These are phyloP conservation scores for Drosophila saltans DNA, from an alignment of 1,140 invertebrate genomes.

Conservation along the genomic window DNA sequence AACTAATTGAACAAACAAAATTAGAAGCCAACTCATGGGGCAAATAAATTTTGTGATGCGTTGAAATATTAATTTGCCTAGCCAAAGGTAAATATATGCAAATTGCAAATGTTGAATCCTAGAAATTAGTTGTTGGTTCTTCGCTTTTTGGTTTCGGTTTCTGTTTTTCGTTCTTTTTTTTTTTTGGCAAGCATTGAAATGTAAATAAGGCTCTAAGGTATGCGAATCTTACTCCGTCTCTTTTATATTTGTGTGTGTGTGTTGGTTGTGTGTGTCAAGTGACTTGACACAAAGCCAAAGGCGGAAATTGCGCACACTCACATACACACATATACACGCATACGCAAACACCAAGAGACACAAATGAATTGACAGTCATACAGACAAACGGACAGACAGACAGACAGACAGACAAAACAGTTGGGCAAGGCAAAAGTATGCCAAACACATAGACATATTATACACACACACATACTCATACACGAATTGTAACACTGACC, in stretches of 20 bases:
- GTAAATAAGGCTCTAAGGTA: conserved; percentile 63
- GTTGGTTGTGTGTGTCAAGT: conserved; percentile 47
- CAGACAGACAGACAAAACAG: background rate
- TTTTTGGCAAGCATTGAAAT: conserved; percentile 41
- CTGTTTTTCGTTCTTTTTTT: background rate
- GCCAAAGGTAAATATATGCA: conserved; percentile 26
- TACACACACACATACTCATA: conserved; percentile 27
- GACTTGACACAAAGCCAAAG: conserved; percentile 76
- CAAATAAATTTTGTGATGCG: conserved; percentile 41
- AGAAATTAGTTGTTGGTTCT: conserved; percentile 58
- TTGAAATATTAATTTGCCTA: conserved; percentile 26
- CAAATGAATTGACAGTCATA: conserved; percentile 57
- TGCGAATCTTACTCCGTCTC: conserved; percentile 16
- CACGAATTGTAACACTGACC: conserved; percentile 72
- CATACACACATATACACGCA: conserved; percentile 23
- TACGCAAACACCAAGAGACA: conserved; percentile 21
- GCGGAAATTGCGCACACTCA: conserved; percentile 61
- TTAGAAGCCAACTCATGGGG: conserved; percentile 63
- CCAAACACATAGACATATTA: conserved; percentile 45
- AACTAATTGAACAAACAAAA: conserved; percentile 77
- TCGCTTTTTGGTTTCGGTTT: conserved; percentile 12
- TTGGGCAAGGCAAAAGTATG: conserved; percentile 59
- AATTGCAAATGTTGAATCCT: conserved; percentile 51
- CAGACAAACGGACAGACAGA: conserved; percentile 30
- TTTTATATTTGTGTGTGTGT: conserved; percentile 5